Evolutionary conservation across 2,113 vertebrate species (phyloP).

Genomic region (Nycticorax nycticorax): DNA sequence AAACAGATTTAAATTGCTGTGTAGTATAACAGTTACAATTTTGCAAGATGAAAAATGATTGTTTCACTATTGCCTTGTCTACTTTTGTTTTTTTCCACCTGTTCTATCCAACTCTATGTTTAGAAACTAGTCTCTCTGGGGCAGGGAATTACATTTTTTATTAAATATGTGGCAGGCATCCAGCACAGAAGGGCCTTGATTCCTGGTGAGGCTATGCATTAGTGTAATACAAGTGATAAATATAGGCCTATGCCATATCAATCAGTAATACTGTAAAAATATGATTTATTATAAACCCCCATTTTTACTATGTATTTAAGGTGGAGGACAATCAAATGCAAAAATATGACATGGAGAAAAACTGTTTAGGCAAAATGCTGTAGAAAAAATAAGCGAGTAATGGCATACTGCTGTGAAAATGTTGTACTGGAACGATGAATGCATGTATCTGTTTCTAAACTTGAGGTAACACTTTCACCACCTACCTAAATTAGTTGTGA

Average conservation of each 20-base stretch:
- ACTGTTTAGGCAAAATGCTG: not conserved
- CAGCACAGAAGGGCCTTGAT: not conserved
- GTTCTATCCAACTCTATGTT: not conserved
- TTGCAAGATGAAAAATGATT: constrained; percentile 55
- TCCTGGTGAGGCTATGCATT: not conserved
- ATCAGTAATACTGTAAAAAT: not conserved
- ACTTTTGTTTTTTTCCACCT: constrained; percentile 16
- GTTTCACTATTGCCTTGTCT: constrained; percentile 15
- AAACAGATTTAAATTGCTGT: constrained; percentile 45
- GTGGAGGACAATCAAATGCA: not conserved
- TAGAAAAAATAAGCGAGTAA: not conserved
- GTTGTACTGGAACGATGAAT: not conserved
- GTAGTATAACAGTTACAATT: constrained; percentile 23
- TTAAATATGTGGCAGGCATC: constrained; percentile 18
- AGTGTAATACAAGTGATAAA: not conserved
- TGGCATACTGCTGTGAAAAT: not conserved
- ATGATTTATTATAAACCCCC: not conserved
- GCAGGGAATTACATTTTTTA: constrained; percentile 26
- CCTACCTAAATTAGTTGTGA: not conserved
- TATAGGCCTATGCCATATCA: not conserved
- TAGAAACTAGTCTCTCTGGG: constrained; percentile 27
- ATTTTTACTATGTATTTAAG: not conserved
- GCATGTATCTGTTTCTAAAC: not conserved
- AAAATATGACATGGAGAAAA: not conserved
- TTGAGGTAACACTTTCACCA: not conserved